A percentile compares a stretch with the other conserved stretches of the same genome.
Evolutionary conservation across 2,888 invertebrate genomes (phyloP).

Genomic region (Diplolepis rosae): DNA sequence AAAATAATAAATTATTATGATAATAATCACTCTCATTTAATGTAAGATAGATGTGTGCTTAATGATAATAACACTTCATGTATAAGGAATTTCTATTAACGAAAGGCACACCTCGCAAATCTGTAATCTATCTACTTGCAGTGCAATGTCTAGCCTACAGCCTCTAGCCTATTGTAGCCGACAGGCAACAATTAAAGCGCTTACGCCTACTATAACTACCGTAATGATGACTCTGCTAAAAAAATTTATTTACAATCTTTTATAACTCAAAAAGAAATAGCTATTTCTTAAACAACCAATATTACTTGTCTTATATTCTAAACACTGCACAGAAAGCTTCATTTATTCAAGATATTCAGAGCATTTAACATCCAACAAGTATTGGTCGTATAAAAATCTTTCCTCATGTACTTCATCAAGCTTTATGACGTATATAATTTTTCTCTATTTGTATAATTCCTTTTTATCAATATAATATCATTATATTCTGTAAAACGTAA

Average conservation of each 20-base stretch:
- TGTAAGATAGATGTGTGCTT: neutral
- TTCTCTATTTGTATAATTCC: too few relatives aligned
- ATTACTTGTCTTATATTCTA: too few relatives aligned
- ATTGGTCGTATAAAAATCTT: too few relatives aligned
- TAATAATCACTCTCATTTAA: neutral
- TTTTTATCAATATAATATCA: too few relatives aligned
- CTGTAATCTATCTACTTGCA: conserved; percentile 2
- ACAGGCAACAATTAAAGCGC: neutral
- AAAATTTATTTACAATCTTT: neutral
- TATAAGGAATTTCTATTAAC: neutral
- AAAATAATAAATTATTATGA: neutral
- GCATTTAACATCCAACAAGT: too few relatives aligned
- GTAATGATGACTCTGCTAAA: neutral
- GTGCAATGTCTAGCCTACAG: neutral
- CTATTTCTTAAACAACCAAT: too few relatives aligned
- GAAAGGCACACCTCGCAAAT: neutral
- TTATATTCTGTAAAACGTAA: too few relatives aligned
- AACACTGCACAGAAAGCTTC: too few relatives aligned
- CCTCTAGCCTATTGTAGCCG: neutral
- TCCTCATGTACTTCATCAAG: too few relatives aligned
- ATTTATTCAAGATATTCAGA: too few relatives aligned
- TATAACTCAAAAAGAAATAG: neutral
- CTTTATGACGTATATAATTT: too few relatives aligned
- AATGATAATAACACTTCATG: neutral
- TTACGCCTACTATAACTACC: neutral